Evolutionary conservation across 1,140 invertebrate species (phyloP), one percentile per base, ranked within the genome.

Genomic region (Parasteatoda tepidariorum): DNA sequence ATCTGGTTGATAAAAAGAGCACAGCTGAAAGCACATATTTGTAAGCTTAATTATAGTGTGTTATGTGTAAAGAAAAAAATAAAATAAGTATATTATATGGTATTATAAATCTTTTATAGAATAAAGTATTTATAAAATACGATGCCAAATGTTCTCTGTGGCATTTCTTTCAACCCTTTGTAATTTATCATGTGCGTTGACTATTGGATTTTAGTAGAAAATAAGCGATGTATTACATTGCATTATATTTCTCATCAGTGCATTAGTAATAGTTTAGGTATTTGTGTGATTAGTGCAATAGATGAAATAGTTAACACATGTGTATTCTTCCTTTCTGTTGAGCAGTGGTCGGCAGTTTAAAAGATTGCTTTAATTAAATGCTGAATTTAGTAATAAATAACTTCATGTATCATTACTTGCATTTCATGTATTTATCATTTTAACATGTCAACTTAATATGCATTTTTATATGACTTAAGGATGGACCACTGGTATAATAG

Each of bases 251-350:
- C 62, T 55, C 57, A 82, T 38, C 57, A 22, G 57, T 62, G 57
- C 57, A 78, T 66, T 64, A 66, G 66, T 7, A 28, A 38, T 82
- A 71, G 66, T 24, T 59, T 82, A 82, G 66, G 31, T 38, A 11
- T 41, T 82, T 82, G 54, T 62, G 78, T 82, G 18, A 34, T 62
- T 78, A 78, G 75, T 67, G 67, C 78, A 82, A 82, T 82, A 82
- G 78, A 57, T 79, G 9, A 18, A 48, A 48, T 48, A 48, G 38
- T 57, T 62, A 26, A 22, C 22, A 38, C 28, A 22, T 73, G 38
- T 31, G 11, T 75, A 38, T 41, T 75, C 13, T 31, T n/a, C n/a
- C n/a, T n/a, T 54, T 75, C 59, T 22, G n/a, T 31, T 61, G 30
- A 6, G 33, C 73, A 62, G 73, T 75, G 73, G 73, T 75, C 73